Evolutionary conservation across 1,140 invertebrate species (phyloP).

Genomic region (Drosophila sp.): DNA sequence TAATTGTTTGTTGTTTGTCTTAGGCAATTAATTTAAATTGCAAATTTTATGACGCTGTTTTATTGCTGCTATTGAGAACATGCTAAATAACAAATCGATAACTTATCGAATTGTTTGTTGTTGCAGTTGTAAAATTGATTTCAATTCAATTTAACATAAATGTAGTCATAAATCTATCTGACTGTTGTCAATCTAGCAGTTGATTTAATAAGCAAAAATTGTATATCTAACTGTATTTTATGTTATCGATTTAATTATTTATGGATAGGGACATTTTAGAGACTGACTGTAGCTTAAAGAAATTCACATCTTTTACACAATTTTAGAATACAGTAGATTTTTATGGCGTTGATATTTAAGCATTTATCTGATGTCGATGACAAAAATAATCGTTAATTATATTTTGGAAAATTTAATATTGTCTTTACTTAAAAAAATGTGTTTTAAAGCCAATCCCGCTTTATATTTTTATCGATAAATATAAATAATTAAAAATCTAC

Average conservation of each 20-base stretch:
- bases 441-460: too few relatives aligned
- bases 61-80: constrained; percentile 33
- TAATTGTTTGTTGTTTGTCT: constrained; percentile 49
- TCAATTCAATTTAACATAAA: too few relatives aligned
- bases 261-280: too few relatives aligned
- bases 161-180: not conserved
- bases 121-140: not conserved
- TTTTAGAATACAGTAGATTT: too few relatives aligned
- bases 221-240: not conserved
- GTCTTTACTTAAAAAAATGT: too few relatives aligned
- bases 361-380: not conserved
- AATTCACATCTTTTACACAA: too few relatives aligned
- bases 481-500: too few relatives aligned
- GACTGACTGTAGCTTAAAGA: too few relatives aligned
- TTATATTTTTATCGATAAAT: not conserved
- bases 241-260: too few relatives aligned
- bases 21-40: constrained; percentile 68
- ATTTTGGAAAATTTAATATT: not conserved
- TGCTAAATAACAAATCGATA: constrained; percentile 11
- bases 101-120: not conserved
- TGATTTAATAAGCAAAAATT: not conserved
- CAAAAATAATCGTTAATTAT: not conserved
- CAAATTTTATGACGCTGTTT: constrained; percentile 41
- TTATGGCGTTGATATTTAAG: too few relatives aligned
- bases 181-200: not conserved